Base-by-base conservation (phyloP, 2,113 vertebrate genomes). In the Petromus typicus region DNA sequence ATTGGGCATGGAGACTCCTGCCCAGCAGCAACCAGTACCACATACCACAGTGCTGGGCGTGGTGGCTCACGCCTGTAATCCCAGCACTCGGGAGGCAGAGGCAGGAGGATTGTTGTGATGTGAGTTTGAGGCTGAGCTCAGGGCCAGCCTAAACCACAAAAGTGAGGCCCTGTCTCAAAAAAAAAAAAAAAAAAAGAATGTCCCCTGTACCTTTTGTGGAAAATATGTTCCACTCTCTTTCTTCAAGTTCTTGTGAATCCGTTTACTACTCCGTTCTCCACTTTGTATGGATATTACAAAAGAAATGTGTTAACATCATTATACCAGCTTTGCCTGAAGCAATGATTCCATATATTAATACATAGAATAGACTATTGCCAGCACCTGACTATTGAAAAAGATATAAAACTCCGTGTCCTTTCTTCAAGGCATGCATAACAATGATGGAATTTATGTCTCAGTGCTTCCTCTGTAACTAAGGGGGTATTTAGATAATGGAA, bases 171-270 rank as follows among this genome's bases (percentile, higher is more conserved):
- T n/a, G n/a, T n/a, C n/a, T n/a, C n/a, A n/a, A n/a, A n/a, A n/a
- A n/a, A n/a, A n/a, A n/a, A n/a, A n/a, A n/a, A n/a, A n/a, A n/a
- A n/a, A n/a, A n/a, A n/a, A n/a, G n/a, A n/a, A n/a, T n/a, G n/a
- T n/a, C n/a, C n/a, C n/a, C n/a, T n/a, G n/a, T n/a, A n/a, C n/a
- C 7, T 73, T 73, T 48, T 11, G 1, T 34, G 59, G 37, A 87
- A 61, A 1, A 43, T 14, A 6, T 48, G 23, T 13, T 18, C 30
- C 0, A 10, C 51, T 27, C 0, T 32, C 18, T 45, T 56, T 23
- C 22, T 82, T 32, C n/a, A 12, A 25, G 79, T 11, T 48, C 7
- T 9, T 37, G 34, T 27, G 34, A 3, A 16, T 56, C 7, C 10
- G 12, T 73, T 78, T 11, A 27, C 12, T 16, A 34, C 9, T 27